phyloP scores from a whole-genome alignment of 1,140 invertebrate species.

The Apis dorsata region DNA sequence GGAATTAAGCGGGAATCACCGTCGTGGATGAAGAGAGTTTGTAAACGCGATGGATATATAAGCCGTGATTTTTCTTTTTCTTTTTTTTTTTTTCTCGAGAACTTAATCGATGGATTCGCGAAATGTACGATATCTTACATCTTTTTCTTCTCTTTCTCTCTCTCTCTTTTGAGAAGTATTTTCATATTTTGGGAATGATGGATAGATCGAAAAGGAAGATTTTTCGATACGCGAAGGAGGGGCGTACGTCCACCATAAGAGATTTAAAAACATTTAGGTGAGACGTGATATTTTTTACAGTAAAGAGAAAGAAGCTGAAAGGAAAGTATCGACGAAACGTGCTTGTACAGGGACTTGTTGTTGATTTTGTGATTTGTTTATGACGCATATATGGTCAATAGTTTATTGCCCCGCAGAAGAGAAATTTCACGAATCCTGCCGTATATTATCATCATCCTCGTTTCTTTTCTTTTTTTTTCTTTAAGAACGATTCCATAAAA shows the following conservation, averaged over 20 bases:
- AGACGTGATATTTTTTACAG: too few species aligned
- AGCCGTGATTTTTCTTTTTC: too few species aligned
- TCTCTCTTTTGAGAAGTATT: too few species aligned
- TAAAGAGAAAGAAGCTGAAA: not conserved
- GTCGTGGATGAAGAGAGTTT: not conserved
- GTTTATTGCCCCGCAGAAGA: not conserved
- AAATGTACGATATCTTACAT: too few species aligned
- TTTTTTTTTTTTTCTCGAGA: too few species aligned
- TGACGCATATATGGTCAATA: not conserved
- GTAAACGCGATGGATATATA: not conserved
- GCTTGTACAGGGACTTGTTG: not conserved
- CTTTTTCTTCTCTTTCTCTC: too few species aligned
- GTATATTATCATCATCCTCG: not conserved
- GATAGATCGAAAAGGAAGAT: too few species aligned
- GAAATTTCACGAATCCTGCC: not conserved
- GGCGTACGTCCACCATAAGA: too few species aligned
- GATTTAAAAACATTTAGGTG: too few species aligned
- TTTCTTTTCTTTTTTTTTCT: not conserved
- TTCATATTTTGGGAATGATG: too few species aligned
- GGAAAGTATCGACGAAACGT: not conserved
- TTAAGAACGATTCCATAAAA: not conserved
- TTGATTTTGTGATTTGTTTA: not conserved
- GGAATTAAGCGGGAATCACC: not conserved
- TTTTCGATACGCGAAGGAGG: too few species aligned
- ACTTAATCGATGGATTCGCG: too few species aligned